phyloP scores from a whole-genome alignment of 2,888 invertebrate genomes.

The Agrotis clavis region DNA sequence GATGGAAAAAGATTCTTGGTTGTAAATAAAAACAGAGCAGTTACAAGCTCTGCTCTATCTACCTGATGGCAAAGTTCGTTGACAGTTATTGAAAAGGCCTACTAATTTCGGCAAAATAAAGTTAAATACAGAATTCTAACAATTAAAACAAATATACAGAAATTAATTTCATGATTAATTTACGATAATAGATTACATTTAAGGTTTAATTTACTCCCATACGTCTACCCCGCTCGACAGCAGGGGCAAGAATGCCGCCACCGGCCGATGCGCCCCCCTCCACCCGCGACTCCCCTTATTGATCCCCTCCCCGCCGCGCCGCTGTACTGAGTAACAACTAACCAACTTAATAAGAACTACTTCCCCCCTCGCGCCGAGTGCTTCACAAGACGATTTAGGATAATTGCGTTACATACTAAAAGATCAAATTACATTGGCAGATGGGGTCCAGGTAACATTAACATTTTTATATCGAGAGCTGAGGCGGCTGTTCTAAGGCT shows the following conservation, averaged over 20 bases:
- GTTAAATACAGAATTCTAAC: neutral
- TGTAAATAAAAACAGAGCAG: neutral
- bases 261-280: conserved; percentile 43
- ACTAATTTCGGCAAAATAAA: neutral
- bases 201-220: conserved; percentile 9
- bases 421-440: conserved; percentile 63
- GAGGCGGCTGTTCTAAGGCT: conserved; percentile 43
- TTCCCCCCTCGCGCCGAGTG: conserved; percentile 45
- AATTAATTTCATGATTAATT: conserved; percentile 8
- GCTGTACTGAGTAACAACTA: conserved; percentile 58
- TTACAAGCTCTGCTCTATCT: neutral
- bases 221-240: conserved; percentile 16
- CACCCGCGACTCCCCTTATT: conserved; percentile 69
- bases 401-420: conserved; percentile 38
- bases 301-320: conserved; percentile 70
- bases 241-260: conserved; percentile 45
- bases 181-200: conserved; percentile 36
- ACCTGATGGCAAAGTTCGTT: neutral
- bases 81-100: neutral
- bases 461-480: conserved; percentile 68
- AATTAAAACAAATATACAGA: neutral
- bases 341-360: conserved; percentile 67
- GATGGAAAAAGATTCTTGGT: neutral
- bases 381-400: conserved; percentile 47
- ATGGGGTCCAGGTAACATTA: conserved; percentile 51